Evolutionary conservation across 2,113 vertebrate genomes (phyloP), one percentile per base, ranked within the genome.

Genomic region (Rallus limicola): DNA sequence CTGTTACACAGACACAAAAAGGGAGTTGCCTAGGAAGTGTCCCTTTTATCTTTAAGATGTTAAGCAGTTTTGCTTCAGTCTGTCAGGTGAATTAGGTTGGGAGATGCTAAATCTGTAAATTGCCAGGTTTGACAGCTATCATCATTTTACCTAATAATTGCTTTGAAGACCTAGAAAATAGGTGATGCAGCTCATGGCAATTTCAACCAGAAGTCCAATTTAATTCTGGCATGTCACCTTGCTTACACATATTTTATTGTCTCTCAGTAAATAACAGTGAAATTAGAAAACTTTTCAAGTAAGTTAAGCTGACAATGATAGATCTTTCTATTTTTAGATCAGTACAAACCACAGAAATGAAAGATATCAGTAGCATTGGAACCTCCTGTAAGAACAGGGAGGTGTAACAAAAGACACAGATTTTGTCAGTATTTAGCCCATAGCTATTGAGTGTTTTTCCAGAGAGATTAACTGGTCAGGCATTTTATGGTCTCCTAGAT

Each of bases 21-120:
- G 74, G 38, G 44, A 69, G 23, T 60, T 92, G 67, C 53, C 79
- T 42, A 29, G n/a, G 31, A 86, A 74, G 21, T 26, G 34, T 69
- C n/a, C 20, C 74, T 92, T 92, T 89, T 59, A 44, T 91, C 90
- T 92, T 74, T 40, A 59, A 87, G 65, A 67, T 96, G 52, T 86
- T 78, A 81, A 86, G 90, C 90, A 89, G 72, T 31, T 40, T 88
- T 15, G 7, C 29, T 79, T 86, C 62, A 44, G 62, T 70, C 28
- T 78, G 64, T 81, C 93, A 91, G 52, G 23, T 92, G 72, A 78
- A 63, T 65, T 0, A 3, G 36, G 15, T 42, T 67, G 63, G 69
- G 52, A 84, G 72, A 75, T 62, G 81, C 8, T 92, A 53, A 58
- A 60, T 46, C 48, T 72, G 31, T 74, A 25, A 86, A 84, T 67